Percentiles rank a stretch among this genome's conserved stretches.
Conservation (phyloP, 2,113 vertebrate genomes). For the Puma concolor region DNA sequence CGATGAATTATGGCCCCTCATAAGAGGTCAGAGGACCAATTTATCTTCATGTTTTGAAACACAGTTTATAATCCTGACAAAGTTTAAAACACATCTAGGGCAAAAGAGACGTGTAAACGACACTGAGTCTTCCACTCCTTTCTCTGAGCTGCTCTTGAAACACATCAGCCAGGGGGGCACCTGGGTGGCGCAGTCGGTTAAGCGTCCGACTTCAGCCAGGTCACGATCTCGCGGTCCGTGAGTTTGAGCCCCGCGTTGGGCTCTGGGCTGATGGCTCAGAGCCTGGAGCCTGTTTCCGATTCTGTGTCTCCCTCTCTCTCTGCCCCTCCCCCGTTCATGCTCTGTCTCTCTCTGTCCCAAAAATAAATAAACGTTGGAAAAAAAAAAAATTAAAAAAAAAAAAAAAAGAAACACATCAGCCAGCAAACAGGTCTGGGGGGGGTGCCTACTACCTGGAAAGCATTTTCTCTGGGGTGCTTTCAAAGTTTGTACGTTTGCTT, state of each 20-base stretch:
- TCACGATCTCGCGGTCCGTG: no score
- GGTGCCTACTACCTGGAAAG: neutral
- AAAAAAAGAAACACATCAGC: neutral
- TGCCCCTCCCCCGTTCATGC: no score
- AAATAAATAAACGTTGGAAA: no score
- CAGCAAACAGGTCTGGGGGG: neutral
- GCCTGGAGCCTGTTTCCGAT: no score
- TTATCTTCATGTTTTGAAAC: conserved; percentile 80
- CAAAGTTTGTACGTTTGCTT: neutral
- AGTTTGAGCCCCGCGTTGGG: no score
- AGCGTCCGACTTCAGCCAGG: no score
- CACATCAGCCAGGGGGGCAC: neutral
- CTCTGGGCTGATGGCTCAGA: no score
- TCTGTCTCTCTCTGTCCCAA: no score
- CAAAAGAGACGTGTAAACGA: neutral
- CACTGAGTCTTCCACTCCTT: neutral
- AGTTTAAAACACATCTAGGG: conserved; percentile 10
- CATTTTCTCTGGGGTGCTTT: neutral
- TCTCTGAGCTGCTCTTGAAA: neutral
- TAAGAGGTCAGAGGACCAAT: conserved; percentile 75
- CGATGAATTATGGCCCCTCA: conserved; percentile 76
- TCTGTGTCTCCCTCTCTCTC: no score
- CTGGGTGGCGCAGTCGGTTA: no score
- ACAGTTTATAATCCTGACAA: conserved; percentile 45
- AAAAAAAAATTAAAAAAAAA: no score